phyloP scores from a whole-genome alignment of 2,888 invertebrate genomes.

The Nemoura dubitans region DNA sequence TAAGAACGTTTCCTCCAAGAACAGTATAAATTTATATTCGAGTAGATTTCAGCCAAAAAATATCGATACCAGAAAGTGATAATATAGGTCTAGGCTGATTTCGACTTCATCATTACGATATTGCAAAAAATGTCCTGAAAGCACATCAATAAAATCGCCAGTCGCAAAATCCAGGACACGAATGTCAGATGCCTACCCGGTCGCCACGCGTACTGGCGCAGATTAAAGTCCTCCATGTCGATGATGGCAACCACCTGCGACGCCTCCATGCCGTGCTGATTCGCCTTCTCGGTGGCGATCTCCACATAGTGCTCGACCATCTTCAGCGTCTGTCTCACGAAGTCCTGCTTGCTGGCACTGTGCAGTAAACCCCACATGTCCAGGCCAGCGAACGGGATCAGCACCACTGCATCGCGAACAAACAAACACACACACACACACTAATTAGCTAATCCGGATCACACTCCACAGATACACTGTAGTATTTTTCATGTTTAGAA shows the following conservation, averaged over 20 bases:
- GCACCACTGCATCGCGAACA: conserved; percentile 76
- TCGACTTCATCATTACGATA: too few species aligned
- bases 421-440: conserved; percentile 45
- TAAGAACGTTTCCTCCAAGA: too few species aligned
- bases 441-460: too few species aligned
- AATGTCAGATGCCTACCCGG: conserved; percentile 70
- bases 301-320: conserved; percentile 72
- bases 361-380: conserved; percentile 86
- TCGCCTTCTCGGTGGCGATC: conserved; percentile 68
- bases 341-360: conserved; percentile 74
- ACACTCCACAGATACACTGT: too few species aligned
- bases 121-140: too few species aligned
- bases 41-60: too few species aligned
- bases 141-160: too few species aligned
- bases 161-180: too few species aligned
- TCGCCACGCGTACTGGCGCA: conserved; percentile 85
- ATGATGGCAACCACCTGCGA: conserved; percentile 76
- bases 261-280: conserved; percentile 70
- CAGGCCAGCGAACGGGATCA: conserved; percentile 81
- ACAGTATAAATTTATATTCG: too few species aligned
- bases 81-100: too few species aligned
- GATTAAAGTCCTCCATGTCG: conserved; percentile 80
- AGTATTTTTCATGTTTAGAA: too few species aligned
- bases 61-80: too few species aligned
- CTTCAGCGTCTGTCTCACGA: conserved; percentile 74